Conservation (phyloP, 2,888 invertebrate genomes). For the Acholoe squamosa region DNA sequence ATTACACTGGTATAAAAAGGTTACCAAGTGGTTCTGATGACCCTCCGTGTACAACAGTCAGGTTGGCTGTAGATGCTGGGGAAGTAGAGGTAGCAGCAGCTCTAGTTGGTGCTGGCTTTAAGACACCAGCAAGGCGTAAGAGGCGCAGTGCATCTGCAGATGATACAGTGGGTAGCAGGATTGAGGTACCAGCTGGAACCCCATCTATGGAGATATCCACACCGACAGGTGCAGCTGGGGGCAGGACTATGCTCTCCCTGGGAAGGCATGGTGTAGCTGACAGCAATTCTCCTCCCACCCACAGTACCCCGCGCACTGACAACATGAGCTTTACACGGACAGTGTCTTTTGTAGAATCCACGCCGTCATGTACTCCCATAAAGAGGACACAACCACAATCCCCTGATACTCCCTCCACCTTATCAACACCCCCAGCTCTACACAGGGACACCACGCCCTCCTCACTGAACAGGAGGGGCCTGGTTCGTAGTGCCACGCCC, state of each 20-base stretch:
- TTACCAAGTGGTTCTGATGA: neutral
- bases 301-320: slow-evolving; percentile 47
- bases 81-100: neutral
- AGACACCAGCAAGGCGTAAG: slow-evolving; percentile 32
- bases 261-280: slow-evolving; percentile 23
- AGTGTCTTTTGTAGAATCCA: neutral
- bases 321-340: neutral
- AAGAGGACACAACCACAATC: neutral
- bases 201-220: neutral
- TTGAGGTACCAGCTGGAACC: neutral
- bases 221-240: neutral
- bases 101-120: neutral
- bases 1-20: slow-evolving; percentile 8
- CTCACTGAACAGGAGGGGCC: neutral
- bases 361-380: slow-evolving; percentile 36
- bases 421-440: neutral
- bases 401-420: slow-evolving; percentile 37
- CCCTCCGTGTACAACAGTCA: neutral
- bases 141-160: slow-evolving; percentile 31
- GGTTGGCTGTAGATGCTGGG: neutral
- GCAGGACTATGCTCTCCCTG: neutral
- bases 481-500: slow-evolving; percentile 42
- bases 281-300: neutral
- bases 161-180: neutral
- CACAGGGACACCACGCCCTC: slow-evolving; percentile 8